These are phyloP conservation scores for Poecilia latipinna DNA, from an alignment of 2,113 vertebrate genomes.

Conservation along the genomic window DNA sequence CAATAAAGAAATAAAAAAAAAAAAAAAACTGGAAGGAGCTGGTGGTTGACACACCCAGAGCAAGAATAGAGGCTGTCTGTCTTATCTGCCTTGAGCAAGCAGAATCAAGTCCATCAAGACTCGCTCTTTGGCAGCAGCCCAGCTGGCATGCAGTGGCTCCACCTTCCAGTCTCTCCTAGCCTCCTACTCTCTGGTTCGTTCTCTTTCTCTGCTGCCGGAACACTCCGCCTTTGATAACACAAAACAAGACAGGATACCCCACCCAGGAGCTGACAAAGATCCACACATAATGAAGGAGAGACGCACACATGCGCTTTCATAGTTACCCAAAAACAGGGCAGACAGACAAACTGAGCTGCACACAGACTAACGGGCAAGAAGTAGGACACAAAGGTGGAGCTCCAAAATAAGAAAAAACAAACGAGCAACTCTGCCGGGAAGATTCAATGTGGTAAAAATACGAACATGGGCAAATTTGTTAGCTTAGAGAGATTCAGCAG, in stretches of 20 bases:
- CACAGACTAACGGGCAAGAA: slow-evolving; percentile 36
- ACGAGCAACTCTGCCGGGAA: not conserved
- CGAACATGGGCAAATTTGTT: not conserved
- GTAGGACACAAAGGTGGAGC: slow-evolving; percentile 34
- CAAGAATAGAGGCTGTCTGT: slow-evolving; percentile 59
- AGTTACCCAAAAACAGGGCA: slow-evolving; percentile 41
- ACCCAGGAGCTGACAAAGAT: slow-evolving; percentile 51
- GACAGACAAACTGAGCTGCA: slow-evolving; percentile 38
- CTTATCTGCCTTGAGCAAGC: slow-evolving; percentile 53
- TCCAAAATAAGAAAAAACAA: slow-evolving; percentile 32
- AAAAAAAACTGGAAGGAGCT: slow-evolving; percentile 28
- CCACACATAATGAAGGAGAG: slow-evolving; percentile 17
- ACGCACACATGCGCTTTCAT: slow-evolving; percentile 12
- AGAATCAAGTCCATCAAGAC: slow-evolving; percentile 33
- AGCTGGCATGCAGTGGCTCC: slow-evolving; percentile 16
- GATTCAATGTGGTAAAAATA: not conserved
- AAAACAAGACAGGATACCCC: slow-evolving; percentile 58
- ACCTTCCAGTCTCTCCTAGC: slow-evolving; percentile 16
- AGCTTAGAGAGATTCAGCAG: not conserved
- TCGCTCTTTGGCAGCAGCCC: slow-evolving; percentile 24
- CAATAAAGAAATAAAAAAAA: slow-evolving; percentile 1
- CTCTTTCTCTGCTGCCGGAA: slow-evolving; percentile 29
- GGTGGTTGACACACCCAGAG: slow-evolving; percentile 47
- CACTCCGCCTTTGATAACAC: slow-evolving; percentile 56
- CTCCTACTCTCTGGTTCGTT: slow-evolving; percentile 23